Evolutionary conservation across 2,888 invertebrate species (phyloP), one percentile per base, ranked within the genome.

Genomic region (Onchidella celtica): DNA sequence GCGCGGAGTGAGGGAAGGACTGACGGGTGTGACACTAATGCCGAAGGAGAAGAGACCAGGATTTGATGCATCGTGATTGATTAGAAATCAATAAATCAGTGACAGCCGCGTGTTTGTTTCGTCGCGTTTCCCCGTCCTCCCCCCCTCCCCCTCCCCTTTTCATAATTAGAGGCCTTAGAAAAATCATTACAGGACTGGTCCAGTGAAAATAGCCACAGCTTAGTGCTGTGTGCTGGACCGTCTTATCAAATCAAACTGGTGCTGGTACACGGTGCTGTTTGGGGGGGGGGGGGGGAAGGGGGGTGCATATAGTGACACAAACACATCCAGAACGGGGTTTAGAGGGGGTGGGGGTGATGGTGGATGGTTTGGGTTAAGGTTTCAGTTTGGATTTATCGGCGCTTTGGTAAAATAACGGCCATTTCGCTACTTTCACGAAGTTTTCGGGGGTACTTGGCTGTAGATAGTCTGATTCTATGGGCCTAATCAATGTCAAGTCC

Each of bases 11-110:
- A 24, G 59, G 27, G 73, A 73, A 36, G 61, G 59, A 59, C 73
- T 73, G 73, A 61, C 38, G 73, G 57, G 36, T 73, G 73, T 73
- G 73, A 73, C 73, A 65, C 75, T 75, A 75, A 65, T 65, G 78
- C 68, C 27, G 27, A 21, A 72, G 47, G 72, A 57, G 66, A 38
- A 38, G 63, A 69, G 70, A 55, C 70, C 61, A 14, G 79, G 79
- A 72, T 61, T 79, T 79, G 79, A 79, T 79, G 79, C 72, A 78
- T 69, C 78, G 29, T 79, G 79, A 79, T 79, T 79, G 79, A 79
- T 79, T 79, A 72, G 27, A 79, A 79, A 72, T 79, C 79, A 47
- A 79, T 79, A 72, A 55, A 40, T 63, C 70, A 24, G 70, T 79
- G 79, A 79, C 79, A 79, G 79, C 70, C 72, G 72, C 63, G 79